Evolutionary conservation across 2,113 vertebrate species (phyloP).

Genomic region (Cyanoliseus patagonus): DNA sequence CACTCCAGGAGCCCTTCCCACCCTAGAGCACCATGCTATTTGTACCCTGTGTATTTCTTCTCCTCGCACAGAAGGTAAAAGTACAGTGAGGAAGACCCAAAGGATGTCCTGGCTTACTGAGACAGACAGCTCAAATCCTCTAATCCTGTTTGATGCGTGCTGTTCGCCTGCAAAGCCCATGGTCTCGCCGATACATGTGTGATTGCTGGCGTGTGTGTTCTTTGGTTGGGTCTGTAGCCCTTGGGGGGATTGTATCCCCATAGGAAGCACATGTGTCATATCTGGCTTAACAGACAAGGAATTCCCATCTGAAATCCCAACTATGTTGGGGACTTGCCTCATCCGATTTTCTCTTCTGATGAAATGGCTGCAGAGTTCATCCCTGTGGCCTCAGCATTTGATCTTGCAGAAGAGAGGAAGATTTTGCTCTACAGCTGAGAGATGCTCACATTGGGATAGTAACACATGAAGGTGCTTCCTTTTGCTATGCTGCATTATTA

Average conservation of each 20-base stretch:
- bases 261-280: background rate
- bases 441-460: background rate
- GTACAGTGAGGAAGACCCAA: background rate
- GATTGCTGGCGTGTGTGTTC: background rate
- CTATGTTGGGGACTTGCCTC: background rate
- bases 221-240: background rate
- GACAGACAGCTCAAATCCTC: background rate
- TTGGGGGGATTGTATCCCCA: background rate
- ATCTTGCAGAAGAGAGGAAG: background rate
- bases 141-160: background rate
- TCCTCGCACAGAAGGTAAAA: background rate
- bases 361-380: background rate
- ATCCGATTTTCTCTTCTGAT: background rate
- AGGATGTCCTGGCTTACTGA: background rate
- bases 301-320: background rate
- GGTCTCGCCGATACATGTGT: fast-evolving
- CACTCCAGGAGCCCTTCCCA: background rate
- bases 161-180: background rate
- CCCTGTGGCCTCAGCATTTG: background rate
- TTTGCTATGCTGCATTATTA: background rate
- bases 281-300: background rate
- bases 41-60: background rate
- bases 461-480: background rate
- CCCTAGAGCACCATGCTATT: background rate
- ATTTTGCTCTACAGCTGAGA: background rate